Evolutionary conservation across 2,113 vertebrate genomes (phyloP), one percentile per base, ranked within the genome.

Genomic region (Dolichallabes microphthalmus): DNA sequence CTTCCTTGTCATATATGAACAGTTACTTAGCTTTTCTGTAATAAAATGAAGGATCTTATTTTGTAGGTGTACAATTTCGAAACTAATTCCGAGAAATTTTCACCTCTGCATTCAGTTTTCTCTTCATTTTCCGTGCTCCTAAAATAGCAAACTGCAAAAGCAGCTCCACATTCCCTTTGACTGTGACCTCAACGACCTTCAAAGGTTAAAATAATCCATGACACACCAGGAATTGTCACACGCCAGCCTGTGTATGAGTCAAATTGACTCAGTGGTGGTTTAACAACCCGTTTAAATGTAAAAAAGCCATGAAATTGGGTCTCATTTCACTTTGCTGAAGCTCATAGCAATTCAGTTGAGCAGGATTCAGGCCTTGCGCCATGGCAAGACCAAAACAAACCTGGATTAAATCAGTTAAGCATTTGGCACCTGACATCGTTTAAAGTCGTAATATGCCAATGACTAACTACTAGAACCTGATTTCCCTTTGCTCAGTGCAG

Each of bases 101-200:
- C 30, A 68, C 8, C 13, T 12, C 20, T 32, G 25, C 30, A 19
- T 32, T 25, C 60, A 19, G 30, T 27, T 77, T 35, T 27, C 66
- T 27, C 32, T 66, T 35, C 2, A 4, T 15, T 22, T 73, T 52
- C 15, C 8, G 13, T 61, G 5, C 27, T 25, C 13, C 7, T 57
- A 30, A 79, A 86, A 20, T 22, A 52, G 27, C 64, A 79, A 86
- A 14, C 17, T 15, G 27, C 64, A 73, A 86, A 86, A 61, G 52
- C 57, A 78, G 76, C 57, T 71, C 4, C 8, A 58, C 52, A 55
- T 79, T 83, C 32, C 30, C 57, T 17, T 55, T 82, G 39, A 74
- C 45, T 52, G 52, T 75, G 73, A 75, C 25, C 73, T 75, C 27
- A 15, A n/a, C 45, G 19, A 61, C 39, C 32, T 77, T 73, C 69